Conservation (phyloP, 1,140 invertebrate species). For the Macrobrachium nipponense region DNA sequence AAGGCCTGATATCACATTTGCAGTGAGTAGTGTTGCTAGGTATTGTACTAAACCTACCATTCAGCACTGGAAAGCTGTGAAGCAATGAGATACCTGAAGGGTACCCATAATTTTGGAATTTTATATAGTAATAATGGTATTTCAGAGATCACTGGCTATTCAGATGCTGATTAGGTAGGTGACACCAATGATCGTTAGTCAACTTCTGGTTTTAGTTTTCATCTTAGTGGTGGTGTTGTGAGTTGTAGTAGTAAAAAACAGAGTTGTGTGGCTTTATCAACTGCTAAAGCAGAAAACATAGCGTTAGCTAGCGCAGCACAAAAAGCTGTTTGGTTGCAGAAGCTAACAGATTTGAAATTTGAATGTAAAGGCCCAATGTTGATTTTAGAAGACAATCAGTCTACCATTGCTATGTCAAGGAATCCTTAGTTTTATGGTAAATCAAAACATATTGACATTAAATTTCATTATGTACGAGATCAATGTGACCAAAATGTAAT, state of each 20-base stretch:
- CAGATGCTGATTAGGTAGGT: constrained; percentile 28
- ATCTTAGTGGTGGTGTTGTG: constrained; percentile 17
- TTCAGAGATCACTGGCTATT: constrained; percentile 8
- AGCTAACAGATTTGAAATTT: constrained; percentile 14
- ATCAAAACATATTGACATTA: constrained; percentile 16
- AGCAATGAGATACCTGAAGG: constrained; percentile 38
- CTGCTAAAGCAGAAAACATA: too few species aligned
- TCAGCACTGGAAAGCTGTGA: constrained; percentile 9
- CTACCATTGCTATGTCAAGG: constrained; percentile 29
- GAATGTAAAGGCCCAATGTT: constrained; percentile 24
- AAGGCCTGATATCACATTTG: constrained; percentile 50
- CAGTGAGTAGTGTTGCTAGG: constrained; percentile 43
- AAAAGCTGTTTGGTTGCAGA: neutral
- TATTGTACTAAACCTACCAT: constrained; percentile 5
- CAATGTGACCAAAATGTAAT: too few species aligned
- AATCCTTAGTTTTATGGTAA: constrained; percentile 3
- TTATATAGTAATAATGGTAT: constrained; percentile 9
- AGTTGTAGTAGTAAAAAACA: constrained; percentile 16
- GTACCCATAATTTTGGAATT: constrained; percentile 26
- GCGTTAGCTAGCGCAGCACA: too few species aligned
- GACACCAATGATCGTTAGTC: constrained; percentile 11
- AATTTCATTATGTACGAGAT: neutral
- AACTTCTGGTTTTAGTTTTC: constrained; percentile 5
- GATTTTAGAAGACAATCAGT: constrained; percentile 29
- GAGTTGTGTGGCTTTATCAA: too few species aligned